Percentiles rank a stretch among this genome's conserved stretches.
Evolutionary conservation across 2,797 vertebrate genomes (phyloP).

Genomic region (Hippoglossus hippoglossus): DNA sequence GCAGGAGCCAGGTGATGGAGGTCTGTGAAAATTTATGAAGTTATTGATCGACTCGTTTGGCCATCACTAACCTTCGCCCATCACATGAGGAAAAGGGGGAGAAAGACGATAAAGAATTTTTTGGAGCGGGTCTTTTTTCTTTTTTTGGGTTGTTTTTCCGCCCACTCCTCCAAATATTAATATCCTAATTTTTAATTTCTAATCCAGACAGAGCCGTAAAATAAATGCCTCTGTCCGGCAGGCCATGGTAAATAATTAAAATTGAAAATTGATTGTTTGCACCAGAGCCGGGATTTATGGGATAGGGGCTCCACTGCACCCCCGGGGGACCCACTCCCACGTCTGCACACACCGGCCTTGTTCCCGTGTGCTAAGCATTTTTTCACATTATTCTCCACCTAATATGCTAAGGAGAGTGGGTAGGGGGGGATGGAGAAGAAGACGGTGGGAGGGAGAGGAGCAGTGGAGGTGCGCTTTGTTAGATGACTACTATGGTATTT

Average conservation of each 20-base stretch:
- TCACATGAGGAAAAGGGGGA: slow-evolving; percentile 55
- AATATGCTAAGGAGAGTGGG: slow-evolving; percentile 89
- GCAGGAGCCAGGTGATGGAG: slow-evolving; percentile 56
- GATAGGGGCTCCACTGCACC: slow-evolving; percentile 83
- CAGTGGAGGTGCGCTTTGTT: slow-evolving; percentile 73
- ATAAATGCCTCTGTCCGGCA: slow-evolving; percentile 88
- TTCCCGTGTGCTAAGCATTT: slow-evolving; percentile 94
- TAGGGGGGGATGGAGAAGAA: slow-evolving; percentile 50
- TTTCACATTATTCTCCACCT: slow-evolving; percentile 93
- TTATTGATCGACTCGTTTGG: slow-evolving; percentile 82
- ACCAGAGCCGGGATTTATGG: slow-evolving; percentile 91
- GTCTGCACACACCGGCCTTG: slow-evolving; percentile 83
- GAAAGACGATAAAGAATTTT: slow-evolving; percentile 76
- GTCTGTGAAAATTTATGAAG: slow-evolving; percentile 83
- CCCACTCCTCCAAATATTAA: slow-evolving; percentile 84
- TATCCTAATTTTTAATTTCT: slow-evolving; percentile 90
- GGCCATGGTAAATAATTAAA: slow-evolving; percentile 95
- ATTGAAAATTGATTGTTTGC: slow-evolving; percentile 96
- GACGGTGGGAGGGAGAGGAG: slow-evolving; percentile 53
- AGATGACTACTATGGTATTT: slow-evolving; percentile 82
- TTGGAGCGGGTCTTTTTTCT: slow-evolving; percentile 32
- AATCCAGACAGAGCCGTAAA: slow-evolving; percentile 86
- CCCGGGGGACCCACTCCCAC: slow-evolving; percentile 85
- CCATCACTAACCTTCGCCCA: slow-evolving; percentile 78
- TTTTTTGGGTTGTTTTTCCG: slow-evolving; percentile 72